Evolutionary conservation across 2,113 vertebrate genomes (phyloP), one percentile per base, ranked within the genome.

Genomic region (Atrichornis clamosus): DNA sequence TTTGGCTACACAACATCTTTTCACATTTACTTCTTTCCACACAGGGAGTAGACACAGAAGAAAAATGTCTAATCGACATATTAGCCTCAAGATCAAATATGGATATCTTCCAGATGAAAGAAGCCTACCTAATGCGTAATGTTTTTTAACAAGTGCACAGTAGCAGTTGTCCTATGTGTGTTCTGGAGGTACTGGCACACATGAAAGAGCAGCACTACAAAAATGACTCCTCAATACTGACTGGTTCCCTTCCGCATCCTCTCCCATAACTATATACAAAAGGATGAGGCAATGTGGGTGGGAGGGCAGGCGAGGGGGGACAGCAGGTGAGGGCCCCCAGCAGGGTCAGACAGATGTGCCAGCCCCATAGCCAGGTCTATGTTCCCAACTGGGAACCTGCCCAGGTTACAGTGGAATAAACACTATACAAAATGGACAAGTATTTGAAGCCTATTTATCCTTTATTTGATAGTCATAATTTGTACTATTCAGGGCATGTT

Each of bases 61-160:
- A 98, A 96, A 98, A 97, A 8, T 98, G 98, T 59, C 96, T 98
- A 52, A 98, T 98, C 94, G 98, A 98, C 77, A 98, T 98, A 97
- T 84, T 98, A 96, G 97, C 98, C 68, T 98, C 98, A 49, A 98
- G 98, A 97, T 98, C 98, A 97, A 98, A 98, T 42, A 96, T 77
- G 83, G 98, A 98, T 93, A 98, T 98, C 93, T 98, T 98, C 95
- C 98, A 98, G 85, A 97, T 98, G 91, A 97, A 97, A 97, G 98
- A 98, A 97, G 97, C 97, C 90, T 98, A 98, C 94, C 68, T 79
- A 93, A 97, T 98, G 96, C 96, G 98, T 98, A 98, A 98, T 82
- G 21, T 64, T 84, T 91, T 46, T 64, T 23, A 46, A 24, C 59
- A 88, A 82, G 26, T 10, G 46, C 65, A 89, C 27, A 56, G 35